These are phyloP conservation scores for Antheraea mylitta DNA, from an alignment of 1,140 invertebrate genomes.

Conservation along the genomic window DNA sequence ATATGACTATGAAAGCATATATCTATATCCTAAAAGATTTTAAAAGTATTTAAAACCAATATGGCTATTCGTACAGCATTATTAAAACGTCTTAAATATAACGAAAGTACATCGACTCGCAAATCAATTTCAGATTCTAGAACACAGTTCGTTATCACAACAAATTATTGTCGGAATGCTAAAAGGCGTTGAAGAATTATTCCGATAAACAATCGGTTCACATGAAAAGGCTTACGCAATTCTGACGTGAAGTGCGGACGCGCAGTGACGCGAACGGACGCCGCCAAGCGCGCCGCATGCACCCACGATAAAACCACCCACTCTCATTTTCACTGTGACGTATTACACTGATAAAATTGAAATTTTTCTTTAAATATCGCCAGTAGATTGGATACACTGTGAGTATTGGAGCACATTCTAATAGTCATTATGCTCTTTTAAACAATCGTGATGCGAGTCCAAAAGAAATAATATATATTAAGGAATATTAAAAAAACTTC, in stretches of 20 bases:
- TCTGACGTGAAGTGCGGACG: slow-evolving; percentile 30
- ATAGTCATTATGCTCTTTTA: no score
- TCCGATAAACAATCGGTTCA: slow-evolving; percentile 28
- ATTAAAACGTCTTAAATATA: not conserved
- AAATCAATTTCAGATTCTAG: not conserved
- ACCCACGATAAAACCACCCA: slow-evolving; percentile 33
- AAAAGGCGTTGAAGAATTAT: slow-evolving; percentile 25
- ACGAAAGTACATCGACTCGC: slow-evolving; percentile 2
- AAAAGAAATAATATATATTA: no score
- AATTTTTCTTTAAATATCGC: slow-evolving; percentile 15
- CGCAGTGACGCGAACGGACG: slow-evolving; percentile 19
- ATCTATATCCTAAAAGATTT: no score
- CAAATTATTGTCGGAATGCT: slow-evolving; percentile 16
- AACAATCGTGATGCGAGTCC: no score
- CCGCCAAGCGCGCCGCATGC: slow-evolving; percentile 30
- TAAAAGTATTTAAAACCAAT: not conserved
- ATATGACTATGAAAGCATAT: no score
- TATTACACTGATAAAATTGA: slow-evolving; percentile 34
- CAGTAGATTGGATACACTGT: slow-evolving; percentile 16
- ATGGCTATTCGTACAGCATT: not conserved
- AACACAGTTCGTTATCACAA: slow-evolving; percentile 2
- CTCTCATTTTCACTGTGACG: slow-evolving; percentile 48
- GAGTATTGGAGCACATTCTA: no score
- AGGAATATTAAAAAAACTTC: no score
- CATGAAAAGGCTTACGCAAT: slow-evolving; percentile 28